These are phyloP conservation scores for Pygoscelis antarcticus DNA, from an alignment of 2,113 vertebrate species.

Conservation along the genomic window DNA sequence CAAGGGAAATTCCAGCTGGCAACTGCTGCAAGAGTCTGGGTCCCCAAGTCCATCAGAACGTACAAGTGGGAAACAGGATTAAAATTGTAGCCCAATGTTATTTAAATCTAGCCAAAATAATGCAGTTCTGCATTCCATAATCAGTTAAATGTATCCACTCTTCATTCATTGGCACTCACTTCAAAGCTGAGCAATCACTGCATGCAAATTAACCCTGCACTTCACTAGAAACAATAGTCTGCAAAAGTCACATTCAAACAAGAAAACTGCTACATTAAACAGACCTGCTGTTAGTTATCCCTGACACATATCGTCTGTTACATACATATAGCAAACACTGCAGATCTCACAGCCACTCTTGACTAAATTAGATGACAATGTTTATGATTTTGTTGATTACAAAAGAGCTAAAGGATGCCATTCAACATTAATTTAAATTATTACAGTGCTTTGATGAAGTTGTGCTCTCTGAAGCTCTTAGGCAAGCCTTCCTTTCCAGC, in stretches of 20 bases:
- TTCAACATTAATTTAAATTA: background rate
- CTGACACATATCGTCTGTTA: background rate
- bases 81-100: background rate
- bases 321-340: background rate
- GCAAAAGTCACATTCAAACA: background rate
- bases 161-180: background rate
- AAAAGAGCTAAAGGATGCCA: background rate
- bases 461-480: background rate
- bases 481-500: background rate
- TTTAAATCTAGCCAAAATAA: background rate
- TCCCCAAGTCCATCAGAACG: background rate
- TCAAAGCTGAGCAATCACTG: background rate
- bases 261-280: background rate
- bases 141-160: background rate
- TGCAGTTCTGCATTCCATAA: background rate
- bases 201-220: background rate
- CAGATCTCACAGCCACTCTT: background rate
- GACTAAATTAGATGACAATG: background rate
- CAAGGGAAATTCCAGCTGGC: background rate
- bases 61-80: background rate
- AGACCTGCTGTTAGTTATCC: background rate
- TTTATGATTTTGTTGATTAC: background rate
- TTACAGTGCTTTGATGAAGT: background rate
- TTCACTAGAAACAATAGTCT: background rate
- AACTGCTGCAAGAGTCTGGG: background rate